Conservation (phyloP, 2,888 invertebrate genomes). For the Venusia cambrica region DNA sequence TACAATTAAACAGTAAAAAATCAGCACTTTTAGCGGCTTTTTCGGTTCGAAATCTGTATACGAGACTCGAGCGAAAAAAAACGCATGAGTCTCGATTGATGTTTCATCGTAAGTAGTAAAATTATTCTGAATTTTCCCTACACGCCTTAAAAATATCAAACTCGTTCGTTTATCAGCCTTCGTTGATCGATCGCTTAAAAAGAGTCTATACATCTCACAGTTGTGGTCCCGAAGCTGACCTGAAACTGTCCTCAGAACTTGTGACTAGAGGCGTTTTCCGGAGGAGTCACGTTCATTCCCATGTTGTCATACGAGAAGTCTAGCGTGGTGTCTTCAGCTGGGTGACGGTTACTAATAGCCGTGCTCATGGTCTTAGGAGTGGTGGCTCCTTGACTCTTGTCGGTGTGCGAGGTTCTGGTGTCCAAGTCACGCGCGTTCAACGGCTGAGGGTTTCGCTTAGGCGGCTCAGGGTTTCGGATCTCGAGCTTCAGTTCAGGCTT, state of each 20-base stretch:
- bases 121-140: too few relatives aligned
- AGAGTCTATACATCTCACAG: slow-evolving; percentile 35
- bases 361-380: slow-evolving; percentile 86
- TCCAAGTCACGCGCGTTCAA: slow-evolving; percentile 64
- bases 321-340: slow-evolving; percentile 88
- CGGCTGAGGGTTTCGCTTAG: slow-evolving; percentile 58
- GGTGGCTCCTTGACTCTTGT: slow-evolving; percentile 79
- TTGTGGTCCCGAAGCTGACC: slow-evolving; percentile 42
- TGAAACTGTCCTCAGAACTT: slow-evolving; percentile 58
- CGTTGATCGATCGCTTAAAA: slow-evolving; percentile 11
- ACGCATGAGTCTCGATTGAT: too few relatives aligned
- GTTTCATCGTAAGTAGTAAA: too few relatives aligned
- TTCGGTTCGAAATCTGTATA: too few relatives aligned
- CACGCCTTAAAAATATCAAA: too few relatives aligned
- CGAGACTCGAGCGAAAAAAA: too few relatives aligned
- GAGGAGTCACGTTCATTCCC: slow-evolving; percentile 86
- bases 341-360: slow-evolving; percentile 85
- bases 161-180: slow-evolving; percentile 10
- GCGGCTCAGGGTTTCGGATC: slow-evolving; percentile 64
- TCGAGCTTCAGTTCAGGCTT: slow-evolving; percentile 67
- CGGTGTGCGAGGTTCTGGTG: slow-evolving; percentile 62
- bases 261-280: slow-evolving; percentile 62
- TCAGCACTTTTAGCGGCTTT: too few relatives aligned
- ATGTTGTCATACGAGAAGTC: slow-evolving; percentile 91
- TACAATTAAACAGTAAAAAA: too few relatives aligned